Conservation (phyloP, 2,113 vertebrate species). For the Bothrops jararaca region DNA sequence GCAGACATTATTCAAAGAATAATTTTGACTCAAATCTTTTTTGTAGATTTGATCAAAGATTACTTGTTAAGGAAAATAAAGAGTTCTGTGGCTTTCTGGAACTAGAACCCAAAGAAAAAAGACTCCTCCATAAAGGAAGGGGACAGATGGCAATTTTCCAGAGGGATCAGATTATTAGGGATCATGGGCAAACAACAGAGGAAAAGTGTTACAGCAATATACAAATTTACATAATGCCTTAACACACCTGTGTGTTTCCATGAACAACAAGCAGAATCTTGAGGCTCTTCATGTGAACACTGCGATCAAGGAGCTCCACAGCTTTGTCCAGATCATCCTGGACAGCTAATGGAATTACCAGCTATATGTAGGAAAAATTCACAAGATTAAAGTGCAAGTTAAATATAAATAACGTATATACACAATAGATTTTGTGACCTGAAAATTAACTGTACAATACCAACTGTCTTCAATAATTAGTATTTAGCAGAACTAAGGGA, state of each 20-base stretch:
- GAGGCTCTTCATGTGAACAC: constrained; percentile 97
- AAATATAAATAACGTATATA: not conserved
- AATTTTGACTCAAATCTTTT: not conserved
- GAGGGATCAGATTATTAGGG: not conserved
- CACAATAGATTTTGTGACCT: not conserved
- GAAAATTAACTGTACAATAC: not conserved
- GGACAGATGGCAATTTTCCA: not conserved
- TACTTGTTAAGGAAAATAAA: not conserved
- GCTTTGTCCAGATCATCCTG: constrained; percentile 98
- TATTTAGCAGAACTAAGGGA: not conserved
- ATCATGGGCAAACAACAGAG: not conserved
- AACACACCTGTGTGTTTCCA: constrained; percentile 80
- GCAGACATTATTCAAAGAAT: not conserved
- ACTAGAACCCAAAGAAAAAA: not conserved
- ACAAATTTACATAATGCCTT: constrained; percentile 29
- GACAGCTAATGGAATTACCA: constrained; percentile 93
- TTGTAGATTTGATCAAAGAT: not conserved
- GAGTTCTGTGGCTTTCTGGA: not conserved
- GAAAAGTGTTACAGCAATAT: not conserved
- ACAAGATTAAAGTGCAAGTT: not conserved
- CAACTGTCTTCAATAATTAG: not conserved
- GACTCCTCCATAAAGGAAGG: not conserved
- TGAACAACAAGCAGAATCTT: constrained; percentile 93
- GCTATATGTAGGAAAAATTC: constrained; percentile 62
- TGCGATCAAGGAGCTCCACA: constrained; percentile 93